Evolutionary conservation across 2,113 vertebrate genomes (phyloP).

Genomic region (Gila orcuttii): DNA sequence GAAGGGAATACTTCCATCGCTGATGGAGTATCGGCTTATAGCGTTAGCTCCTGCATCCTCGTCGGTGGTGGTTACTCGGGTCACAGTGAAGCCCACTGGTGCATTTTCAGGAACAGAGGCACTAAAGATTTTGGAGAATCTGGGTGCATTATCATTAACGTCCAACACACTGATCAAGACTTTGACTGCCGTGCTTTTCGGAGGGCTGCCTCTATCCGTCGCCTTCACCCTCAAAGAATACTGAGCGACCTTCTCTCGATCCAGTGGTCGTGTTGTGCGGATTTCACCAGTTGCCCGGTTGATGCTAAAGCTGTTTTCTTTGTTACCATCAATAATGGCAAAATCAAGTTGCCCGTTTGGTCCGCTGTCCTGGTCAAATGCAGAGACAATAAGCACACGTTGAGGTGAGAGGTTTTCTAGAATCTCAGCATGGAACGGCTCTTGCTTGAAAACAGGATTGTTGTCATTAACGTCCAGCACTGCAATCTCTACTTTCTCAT

Average conservation of each 20-base stretch:
- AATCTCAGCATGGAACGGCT: slow-evolving; percentile 87
- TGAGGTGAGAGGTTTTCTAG: slow-evolving; percentile 89
- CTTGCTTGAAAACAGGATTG: slow-evolving; percentile 83
- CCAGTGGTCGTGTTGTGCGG: slow-evolving; percentile 84
- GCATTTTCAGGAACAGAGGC: slow-evolving; percentile 91
- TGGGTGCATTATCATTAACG: slow-evolving; percentile 94
- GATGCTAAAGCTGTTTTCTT: slow-evolving; percentile 88
- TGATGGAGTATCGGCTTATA: slow-evolving; percentile 89
- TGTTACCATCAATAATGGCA: slow-evolving; percentile 87
- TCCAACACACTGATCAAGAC: slow-evolving; percentile 88
- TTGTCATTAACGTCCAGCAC: slow-evolving; percentile 95
- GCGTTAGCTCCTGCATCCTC: slow-evolving; percentile 90
- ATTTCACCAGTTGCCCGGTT: slow-evolving; percentile 89
- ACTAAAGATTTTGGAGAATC: slow-evolving; percentile 97
- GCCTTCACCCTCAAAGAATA: slow-evolving; percentile 86
- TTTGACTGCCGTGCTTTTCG: slow-evolving; percentile 81
- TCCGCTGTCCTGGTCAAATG: slow-evolving; percentile 88
- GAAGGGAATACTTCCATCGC: slow-evolving; percentile 87
- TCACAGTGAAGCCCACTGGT: slow-evolving; percentile 88
- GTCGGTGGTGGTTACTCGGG: slow-evolving; percentile 92
- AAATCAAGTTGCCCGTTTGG: slow-evolving; percentile 90
- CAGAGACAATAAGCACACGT: slow-evolving; percentile 83
- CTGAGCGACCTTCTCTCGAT: slow-evolving; percentile 85
- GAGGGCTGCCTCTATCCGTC: slow-evolving; percentile 83
- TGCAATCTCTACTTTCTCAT: slow-evolving; percentile 86